phyloP scores from a whole-genome alignment of 2,888 invertebrate genomes.

The Melieria crassipennis region DNA sequence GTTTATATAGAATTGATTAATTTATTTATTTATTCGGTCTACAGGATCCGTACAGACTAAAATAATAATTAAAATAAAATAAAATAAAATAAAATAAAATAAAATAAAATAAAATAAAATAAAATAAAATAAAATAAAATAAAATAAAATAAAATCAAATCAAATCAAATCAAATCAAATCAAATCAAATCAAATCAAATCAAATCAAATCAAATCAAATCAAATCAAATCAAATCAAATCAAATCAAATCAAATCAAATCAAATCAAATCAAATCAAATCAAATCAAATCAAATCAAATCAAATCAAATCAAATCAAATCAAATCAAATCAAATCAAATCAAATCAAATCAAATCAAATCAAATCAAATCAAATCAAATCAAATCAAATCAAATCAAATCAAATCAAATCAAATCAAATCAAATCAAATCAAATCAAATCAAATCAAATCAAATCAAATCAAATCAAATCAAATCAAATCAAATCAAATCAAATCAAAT shows the following conservation, averaged over 20 bases:
- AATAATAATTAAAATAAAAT: neutral
- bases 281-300: neutral
- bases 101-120: slow-evolving; percentile 5
- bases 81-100: slow-evolving; percentile 5
- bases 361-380: neutral
- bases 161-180: neutral
- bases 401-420: neutral
- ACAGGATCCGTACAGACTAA: no score
- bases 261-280: neutral
- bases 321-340: neutral
- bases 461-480: no score
- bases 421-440: neutral
- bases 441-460: no score
- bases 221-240: neutral
- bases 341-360: neutral
- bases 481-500: no score
- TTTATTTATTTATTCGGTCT: no score
- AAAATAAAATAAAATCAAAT: slow-evolving; percentile 3
- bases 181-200: neutral
- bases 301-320: neutral
- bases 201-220: neutral
- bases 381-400: neutral
- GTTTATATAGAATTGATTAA: no score
- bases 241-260: neutral
- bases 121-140: slow-evolving; percentile 1